phyloP scores from a whole-genome alignment of 2,888 invertebrate species.

The Athalia rosae region DNA sequence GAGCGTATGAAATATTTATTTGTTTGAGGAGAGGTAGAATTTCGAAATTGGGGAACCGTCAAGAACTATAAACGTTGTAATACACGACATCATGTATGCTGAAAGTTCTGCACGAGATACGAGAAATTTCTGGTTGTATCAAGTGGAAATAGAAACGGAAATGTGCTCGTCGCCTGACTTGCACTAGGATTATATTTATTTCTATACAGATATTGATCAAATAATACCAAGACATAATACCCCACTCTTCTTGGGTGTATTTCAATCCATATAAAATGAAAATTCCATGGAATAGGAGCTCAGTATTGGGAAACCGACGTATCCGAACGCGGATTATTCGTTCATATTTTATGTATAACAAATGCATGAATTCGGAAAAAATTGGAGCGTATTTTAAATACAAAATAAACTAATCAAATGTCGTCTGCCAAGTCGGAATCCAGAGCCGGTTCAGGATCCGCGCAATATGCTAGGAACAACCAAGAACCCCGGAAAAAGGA shows the following conservation, averaged over 20 bases:
- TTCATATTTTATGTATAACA: neutral
- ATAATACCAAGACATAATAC: constrained; percentile 45
- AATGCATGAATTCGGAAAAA: neutral
- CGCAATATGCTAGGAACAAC: constrained; percentile 4
- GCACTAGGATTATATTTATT: constrained; percentile 38
- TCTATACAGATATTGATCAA: constrained; percentile 55
- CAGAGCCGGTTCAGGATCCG: constrained; percentile 26
- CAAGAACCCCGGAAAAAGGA: constrained; percentile 23
- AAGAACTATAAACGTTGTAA: neutral
- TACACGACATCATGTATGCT: constrained; percentile 1
- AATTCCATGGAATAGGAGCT: constrained; percentile 11
- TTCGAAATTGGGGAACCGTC: constrained; percentile 1
- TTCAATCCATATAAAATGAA: constrained; percentile 34
- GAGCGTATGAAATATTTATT: neutral
- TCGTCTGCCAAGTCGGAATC: constrained; percentile 25
- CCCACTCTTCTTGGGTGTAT: constrained; percentile 10
- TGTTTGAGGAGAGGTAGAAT: constrained; percentile 5
- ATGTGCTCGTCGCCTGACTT: constrained; percentile 25
- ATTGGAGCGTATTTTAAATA: constrained; percentile 20
- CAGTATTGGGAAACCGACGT: constrained; percentile 27
- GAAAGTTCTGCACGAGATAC: neutral
- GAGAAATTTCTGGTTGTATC: constrained; percentile 15
- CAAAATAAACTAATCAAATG: neutral
- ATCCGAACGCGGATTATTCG: neutral
- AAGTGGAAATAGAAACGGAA: neutral